phyloP scores from a whole-genome alignment of 92 coral and sea anemone genomes.

The Parazoanthus atlanticus region DNA sequence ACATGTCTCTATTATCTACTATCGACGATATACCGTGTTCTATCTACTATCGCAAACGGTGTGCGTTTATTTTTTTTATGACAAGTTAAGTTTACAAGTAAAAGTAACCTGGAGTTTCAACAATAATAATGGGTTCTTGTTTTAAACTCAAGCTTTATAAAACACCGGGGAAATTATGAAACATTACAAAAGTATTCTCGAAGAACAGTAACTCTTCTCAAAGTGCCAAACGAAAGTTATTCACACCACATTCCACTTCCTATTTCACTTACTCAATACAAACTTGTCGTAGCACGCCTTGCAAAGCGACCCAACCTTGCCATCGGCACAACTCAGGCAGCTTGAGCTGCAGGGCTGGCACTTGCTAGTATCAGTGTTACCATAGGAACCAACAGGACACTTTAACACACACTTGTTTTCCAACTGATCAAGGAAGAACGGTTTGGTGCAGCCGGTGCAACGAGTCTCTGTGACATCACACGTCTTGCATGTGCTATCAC shows the following conservation, averaged over 20 bases:
- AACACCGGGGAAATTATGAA: too few species aligned
- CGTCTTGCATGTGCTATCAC: slow-evolving; percentile 47
- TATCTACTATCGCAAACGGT: too few species aligned
- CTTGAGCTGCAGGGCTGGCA: slow-evolving; percentile 60
- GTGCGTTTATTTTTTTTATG: too few species aligned
- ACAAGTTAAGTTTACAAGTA: too few species aligned
- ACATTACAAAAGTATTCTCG: too few species aligned
- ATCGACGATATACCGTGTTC: too few species aligned
- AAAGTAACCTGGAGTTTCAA: too few species aligned
- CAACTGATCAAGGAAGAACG: slow-evolving; percentile 44
- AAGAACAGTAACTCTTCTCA: background rate
- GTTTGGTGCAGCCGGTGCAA: slow-evolving; percentile 58
- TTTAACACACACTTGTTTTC: slow-evolving; percentile 56
- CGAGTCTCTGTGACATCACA: slow-evolving; percentile 45
- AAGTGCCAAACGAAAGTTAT: background rate
- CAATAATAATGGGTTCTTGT: too few species aligned
- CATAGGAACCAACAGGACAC: slow-evolving; percentile 74
- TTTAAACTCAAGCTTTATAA: too few species aligned
- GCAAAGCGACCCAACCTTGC: slow-evolving; percentile 61
- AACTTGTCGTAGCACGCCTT: slow-evolving; percentile 66
- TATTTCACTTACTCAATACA: slow-evolving; percentile 65
- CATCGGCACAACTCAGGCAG: slow-evolving; percentile 77
- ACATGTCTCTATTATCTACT: too few species aligned
- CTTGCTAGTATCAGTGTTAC: slow-evolving; percentile 55
- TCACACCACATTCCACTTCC: background rate